Conservation (phyloP, 2,797 vertebrate species). For the Acanthornis magna region DNA sequence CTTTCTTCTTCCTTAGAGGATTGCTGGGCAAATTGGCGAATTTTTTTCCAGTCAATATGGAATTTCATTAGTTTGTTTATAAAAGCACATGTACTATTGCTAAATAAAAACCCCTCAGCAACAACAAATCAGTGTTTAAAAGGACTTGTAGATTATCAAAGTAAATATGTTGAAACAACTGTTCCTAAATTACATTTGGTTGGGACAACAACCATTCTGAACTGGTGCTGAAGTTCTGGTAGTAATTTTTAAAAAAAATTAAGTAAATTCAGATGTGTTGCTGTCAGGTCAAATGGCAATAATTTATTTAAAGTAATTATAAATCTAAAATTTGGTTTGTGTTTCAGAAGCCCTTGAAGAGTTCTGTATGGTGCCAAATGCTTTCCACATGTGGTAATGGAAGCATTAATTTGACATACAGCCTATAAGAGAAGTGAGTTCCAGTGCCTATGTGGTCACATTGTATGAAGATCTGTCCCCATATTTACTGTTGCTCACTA, state of each 20-base stretch:
- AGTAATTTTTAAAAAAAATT: background rate
- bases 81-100: background rate
- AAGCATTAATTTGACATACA: background rate
- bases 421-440: background rate
- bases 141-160: background rate
- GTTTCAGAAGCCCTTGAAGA: conserved; percentile 1
- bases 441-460: background rate
- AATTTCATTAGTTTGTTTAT: background rate
- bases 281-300: conserved; percentile 6
- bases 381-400: conserved; percentile 14
- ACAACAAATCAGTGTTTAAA: background rate
- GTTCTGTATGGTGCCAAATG: background rate
- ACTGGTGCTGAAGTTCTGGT: background rate
- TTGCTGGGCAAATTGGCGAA: background rate
- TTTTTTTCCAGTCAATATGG: background rate
- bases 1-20: background rate
- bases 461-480: background rate
- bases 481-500: background rate
- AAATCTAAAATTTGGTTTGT: background rate
- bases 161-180: background rate
- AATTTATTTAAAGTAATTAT: background rate
- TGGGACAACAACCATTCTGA: background rate
- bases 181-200: background rate
- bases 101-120: background rate
- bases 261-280: conserved; percentile 10